phyloP scores from a whole-genome alignment of 2,888 invertebrate species.

The Parochlus steinenii region DNA sequence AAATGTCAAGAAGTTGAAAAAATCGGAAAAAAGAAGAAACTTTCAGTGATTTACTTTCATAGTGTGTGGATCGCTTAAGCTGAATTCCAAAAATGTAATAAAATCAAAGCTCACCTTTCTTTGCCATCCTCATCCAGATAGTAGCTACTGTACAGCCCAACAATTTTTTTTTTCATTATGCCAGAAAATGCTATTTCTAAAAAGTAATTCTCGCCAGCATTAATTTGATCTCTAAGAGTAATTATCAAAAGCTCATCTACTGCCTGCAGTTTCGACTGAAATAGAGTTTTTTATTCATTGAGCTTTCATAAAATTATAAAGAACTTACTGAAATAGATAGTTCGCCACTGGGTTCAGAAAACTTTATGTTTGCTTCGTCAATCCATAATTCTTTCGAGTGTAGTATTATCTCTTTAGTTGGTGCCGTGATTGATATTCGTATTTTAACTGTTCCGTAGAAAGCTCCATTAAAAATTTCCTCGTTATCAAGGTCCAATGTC shows the following conservation, averaged over 20 bases:
- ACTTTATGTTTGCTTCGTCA: constrained; percentile 17
- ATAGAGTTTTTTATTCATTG: background rate
- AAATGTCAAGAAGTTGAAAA: too few relatives aligned
- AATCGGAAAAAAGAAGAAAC: too few relatives aligned
- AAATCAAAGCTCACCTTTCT: constrained; percentile 30
- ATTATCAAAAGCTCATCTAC: constrained; percentile 23
- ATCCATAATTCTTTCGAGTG: constrained; percentile 42
- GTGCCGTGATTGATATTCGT: constrained; percentile 27
- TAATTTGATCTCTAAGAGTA: constrained; percentile 23
- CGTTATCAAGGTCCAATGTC: constrained; percentile 29
- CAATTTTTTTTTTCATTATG: constrained; percentile 44
- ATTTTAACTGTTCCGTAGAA: constrained; percentile 41
- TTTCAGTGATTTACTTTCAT: too few relatives aligned
- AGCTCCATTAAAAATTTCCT: too few relatives aligned
- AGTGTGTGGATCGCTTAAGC: constrained; percentile 2
- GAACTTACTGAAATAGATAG: background rate
- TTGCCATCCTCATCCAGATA: constrained; percentile 32
- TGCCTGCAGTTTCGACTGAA: constrained; percentile 16
- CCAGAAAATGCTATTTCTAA: constrained; percentile 46
- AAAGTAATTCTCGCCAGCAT: constrained; percentile 26
- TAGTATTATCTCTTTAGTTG: constrained; percentile 35
- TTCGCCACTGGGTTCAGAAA: background rate
- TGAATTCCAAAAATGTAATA: background rate
- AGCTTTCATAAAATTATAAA: background rate
- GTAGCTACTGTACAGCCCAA: constrained; percentile 55